Percentiles rank a stretch among this genome's conserved stretches.
Evolutionary conservation across 1,140 invertebrate genomes (phyloP).

Genomic region (Heliconius hermathena): DNA sequence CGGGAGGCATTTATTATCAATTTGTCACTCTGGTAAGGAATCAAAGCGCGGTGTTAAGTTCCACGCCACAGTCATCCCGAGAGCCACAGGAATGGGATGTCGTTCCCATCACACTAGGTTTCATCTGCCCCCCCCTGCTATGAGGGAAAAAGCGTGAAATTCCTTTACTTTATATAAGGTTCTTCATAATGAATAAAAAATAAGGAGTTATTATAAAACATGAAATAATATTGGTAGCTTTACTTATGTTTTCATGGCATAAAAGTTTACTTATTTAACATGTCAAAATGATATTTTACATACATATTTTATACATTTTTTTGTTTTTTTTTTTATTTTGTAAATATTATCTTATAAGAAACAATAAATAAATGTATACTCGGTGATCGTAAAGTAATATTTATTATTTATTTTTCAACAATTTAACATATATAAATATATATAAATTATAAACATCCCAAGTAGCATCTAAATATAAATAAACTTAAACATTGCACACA

Average conservation of each 20-base stretch:
- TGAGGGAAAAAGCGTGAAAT: too few species aligned
- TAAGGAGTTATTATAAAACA: neutral
- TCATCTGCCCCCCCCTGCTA: too few species aligned
- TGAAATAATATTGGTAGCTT: neutral
- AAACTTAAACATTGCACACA: constrained; percentile 52
- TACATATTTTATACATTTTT: neutral
- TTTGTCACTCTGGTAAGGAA: too few species aligned
- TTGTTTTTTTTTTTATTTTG: constrained; percentile 23
- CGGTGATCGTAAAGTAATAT: constrained; percentile 41
- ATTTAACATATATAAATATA: constrained; percentile 38
- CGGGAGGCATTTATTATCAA: too few species aligned
- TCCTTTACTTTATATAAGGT: constrained; percentile 3
- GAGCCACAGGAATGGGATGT: too few species aligned
- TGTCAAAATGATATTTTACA: constrained; percentile 1
- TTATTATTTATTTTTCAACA: constrained; percentile 55
- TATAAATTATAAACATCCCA: constrained; percentile 44
- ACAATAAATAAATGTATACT: constrained; percentile 5
- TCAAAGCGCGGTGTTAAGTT: too few species aligned
- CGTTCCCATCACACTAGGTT: too few species aligned
- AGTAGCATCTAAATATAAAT: constrained; percentile 41
- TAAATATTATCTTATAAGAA: constrained; percentile 16
- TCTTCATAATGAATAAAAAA: neutral
- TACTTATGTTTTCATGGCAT: neutral
- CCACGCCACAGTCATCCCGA: too few species aligned
- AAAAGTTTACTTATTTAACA: neutral